These are phyloP conservation scores for Acronicta leporina DNA, from an alignment of 2,888 invertebrate genomes.

Conservation along the genomic window DNA sequence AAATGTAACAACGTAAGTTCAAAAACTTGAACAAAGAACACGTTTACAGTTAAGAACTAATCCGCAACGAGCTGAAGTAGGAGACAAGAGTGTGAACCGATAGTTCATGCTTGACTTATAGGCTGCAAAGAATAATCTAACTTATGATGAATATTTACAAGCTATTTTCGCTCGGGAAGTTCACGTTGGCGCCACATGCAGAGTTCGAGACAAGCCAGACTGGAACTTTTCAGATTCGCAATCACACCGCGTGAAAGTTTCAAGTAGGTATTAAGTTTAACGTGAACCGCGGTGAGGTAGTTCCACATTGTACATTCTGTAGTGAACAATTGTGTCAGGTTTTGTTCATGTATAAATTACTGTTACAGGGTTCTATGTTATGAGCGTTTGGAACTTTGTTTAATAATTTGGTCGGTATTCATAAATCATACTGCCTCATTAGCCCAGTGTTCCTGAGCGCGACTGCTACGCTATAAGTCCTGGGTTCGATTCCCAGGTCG, in stretches of 20 bases:
- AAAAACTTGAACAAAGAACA: conserved; percentile 60
- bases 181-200: conserved; percentile 65
- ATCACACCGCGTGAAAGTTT: conserved; percentile 79
- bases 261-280: conserved; percentile 78
- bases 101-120: conserved; percentile 61
- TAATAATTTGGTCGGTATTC: background rate
- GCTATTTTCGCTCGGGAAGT: conserved; percentile 41
- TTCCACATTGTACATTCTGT: conserved; percentile 59
- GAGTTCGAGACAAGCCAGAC: conserved; percentile 62
- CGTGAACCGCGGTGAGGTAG: conserved; percentile 70
- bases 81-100: conserved; percentile 68
- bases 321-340: conserved; percentile 51
- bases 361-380: conserved; percentile 11
- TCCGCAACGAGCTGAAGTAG: conserved; percentile 64
- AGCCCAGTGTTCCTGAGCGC: no score
- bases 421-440: no score
- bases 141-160: conserved; percentile 32
- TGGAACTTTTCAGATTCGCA: conserved; percentile 82
- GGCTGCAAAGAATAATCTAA: conserved; percentile 32
- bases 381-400: conserved; percentile 14
- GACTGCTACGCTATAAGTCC: no score
- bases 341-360: conserved; percentile 40
- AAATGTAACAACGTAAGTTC: conserved; percentile 37
- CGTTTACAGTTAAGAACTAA: conserved; percentile 67
- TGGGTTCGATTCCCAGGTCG: no score